Percentiles rank a stretch among this genome's conserved stretches.
Evolutionary conservation across 2,888 invertebrate species (phyloP).

Genomic region (Maniola hyperantus): DNA sequence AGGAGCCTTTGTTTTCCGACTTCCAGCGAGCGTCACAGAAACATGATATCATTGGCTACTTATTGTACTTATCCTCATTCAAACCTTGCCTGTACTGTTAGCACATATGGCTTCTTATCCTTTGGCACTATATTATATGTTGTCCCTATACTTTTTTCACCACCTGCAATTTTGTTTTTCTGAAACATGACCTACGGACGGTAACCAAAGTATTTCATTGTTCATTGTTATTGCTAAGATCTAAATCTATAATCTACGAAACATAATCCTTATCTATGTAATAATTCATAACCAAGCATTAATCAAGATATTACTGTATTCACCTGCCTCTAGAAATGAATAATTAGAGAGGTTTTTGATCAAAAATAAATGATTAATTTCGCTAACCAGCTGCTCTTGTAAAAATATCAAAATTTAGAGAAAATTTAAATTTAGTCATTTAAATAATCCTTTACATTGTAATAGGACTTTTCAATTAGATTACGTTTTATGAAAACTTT

Average conservation of each 20-base stretch:
- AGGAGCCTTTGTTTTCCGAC: slow-evolving; percentile 27
- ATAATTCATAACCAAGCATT: neutral
- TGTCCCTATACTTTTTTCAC: neutral
- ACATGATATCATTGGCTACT: slow-evolving; percentile 22
- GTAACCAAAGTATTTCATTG: neutral
- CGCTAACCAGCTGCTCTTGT: neutral
- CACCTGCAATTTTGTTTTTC: neutral
- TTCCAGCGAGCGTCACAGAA: slow-evolving; percentile 25
- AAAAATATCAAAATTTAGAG: neutral
- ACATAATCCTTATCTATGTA: neutral
- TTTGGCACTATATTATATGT: neutral
- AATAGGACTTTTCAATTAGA: too few relatives aligned
- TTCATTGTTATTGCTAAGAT: neutral
- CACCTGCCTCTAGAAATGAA: neutral
- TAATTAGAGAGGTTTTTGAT: too few relatives aligned
- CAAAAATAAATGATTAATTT: too few relatives aligned
- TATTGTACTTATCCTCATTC: neutral
- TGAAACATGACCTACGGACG: neutral
- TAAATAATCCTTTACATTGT: too few relatives aligned
- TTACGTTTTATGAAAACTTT: too few relatives aligned
- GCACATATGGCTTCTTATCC: neutral
- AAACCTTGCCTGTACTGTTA: neutral
- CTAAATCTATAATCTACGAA: neutral
- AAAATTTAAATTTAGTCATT: too few relatives aligned
- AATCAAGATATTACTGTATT: too few relatives aligned